A percentile compares a stretch with the other conserved stretches of the same genome.
Conservation (phyloP, 2,797 vertebrate genomes). For the Oryzias dopingdopingensis region DNA sequence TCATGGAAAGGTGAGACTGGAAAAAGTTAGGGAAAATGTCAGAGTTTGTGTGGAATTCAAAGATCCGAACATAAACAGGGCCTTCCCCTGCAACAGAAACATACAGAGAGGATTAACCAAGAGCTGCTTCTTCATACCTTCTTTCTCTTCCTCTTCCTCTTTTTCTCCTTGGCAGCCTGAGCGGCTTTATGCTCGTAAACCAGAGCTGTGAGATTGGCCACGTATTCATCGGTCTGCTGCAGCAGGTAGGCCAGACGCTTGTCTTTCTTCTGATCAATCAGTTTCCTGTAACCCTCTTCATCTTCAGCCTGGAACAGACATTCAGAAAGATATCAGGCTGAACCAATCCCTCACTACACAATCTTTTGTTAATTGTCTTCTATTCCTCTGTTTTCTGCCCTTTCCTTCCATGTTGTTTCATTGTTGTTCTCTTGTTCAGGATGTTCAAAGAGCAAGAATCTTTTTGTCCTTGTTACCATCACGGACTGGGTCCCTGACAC, state of each 20-base stretch:
- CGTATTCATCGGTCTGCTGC: conserved; percentile 95
- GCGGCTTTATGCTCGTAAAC: conserved; percentile 97
- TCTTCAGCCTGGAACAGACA: conserved; percentile 85
- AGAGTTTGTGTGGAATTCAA: too few species aligned
- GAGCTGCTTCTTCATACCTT: conserved; percentile 78
- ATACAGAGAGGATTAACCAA: background rate
- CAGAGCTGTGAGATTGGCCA: conserved; percentile 93
- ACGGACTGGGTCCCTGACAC: background rate
- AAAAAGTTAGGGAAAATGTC: too few species aligned
- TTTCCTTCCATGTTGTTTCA: too few species aligned
- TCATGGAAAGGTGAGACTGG: too few species aligned
- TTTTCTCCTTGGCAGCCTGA: conserved; percentile 97
- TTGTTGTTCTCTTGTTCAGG: too few species aligned
- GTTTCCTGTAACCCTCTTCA: conserved; percentile 95
- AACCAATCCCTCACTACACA: background rate
- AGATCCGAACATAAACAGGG: background rate
- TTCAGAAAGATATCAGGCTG: background rate
- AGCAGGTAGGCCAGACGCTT: conserved; percentile 94
- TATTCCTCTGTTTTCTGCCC: too few species aligned
- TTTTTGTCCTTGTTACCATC: background rate
- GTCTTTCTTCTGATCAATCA: conserved; percentile 98
- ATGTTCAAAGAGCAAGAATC: too few species aligned
- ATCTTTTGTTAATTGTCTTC: too few species aligned
- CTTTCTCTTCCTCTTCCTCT: conserved; percentile 89
- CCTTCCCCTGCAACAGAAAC: background rate